Evolutionary conservation across 2,888 invertebrate genomes (phyloP).

Genomic region (Colostygia pectinataria): DNA sequence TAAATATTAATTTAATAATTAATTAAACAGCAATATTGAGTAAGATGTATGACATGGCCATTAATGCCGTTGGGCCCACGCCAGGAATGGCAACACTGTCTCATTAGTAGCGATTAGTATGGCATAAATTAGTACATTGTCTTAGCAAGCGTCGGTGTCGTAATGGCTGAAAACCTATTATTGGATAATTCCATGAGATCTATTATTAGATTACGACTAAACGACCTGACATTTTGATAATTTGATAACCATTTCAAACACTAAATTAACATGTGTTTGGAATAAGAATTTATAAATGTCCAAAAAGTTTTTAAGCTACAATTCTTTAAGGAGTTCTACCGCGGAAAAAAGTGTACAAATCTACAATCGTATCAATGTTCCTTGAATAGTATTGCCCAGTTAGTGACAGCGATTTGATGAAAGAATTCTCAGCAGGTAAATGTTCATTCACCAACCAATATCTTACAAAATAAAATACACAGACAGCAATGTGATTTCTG

Average conservation of each 20-base stretch:
- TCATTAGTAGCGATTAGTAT: conserved; percentile 74
- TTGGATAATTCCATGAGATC: conserved; percentile 25
- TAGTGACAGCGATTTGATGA: conserved; percentile 32
- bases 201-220: conserved; percentile 31
- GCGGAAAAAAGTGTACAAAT: not conserved
- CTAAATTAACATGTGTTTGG: too few relatives aligned
- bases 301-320: too few relatives aligned
- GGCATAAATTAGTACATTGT: conserved; percentile 67
- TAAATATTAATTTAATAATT: conserved; percentile 17
- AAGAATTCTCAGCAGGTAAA: conserved; percentile 44
- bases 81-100: conserved; percentile 58
- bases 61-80: conserved; percentile 53
- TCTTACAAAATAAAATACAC: conserved; percentile 40
- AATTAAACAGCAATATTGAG: conserved; percentile 28
- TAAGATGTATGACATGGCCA: conserved; percentile 28
- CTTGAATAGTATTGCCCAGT: conserved; percentile 21
- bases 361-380: not conserved
- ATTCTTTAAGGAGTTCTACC: too few relatives aligned
- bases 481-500: conserved; percentile 39
- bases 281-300: too few relatives aligned
- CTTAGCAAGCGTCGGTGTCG: conserved; percentile 43
- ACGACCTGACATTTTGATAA: conserved; percentile 32
- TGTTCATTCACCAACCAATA: conserved; percentile 40
- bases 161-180: conserved; percentile 35
- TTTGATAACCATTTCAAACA: conserved; percentile 29